Conservation (phyloP, 2,888 invertebrate genomes). For the Drosophila subsilvestris region DNA sequence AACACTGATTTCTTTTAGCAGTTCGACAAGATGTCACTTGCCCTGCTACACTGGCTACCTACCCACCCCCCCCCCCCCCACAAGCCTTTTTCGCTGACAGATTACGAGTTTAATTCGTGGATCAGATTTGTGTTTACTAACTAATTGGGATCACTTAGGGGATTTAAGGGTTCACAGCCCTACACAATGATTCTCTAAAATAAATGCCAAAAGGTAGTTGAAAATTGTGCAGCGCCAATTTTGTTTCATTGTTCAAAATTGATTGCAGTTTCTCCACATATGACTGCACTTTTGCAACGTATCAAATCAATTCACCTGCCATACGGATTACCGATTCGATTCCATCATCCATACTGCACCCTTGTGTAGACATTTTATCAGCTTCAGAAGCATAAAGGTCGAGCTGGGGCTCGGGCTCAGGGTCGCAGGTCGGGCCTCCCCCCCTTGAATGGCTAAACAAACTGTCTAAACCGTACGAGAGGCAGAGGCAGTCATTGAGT, state of each 20-base stretch:
- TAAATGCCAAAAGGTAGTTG: neutral
- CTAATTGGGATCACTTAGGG: neutral
- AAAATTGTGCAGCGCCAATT: too few relatives aligned
- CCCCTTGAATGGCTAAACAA: neutral
- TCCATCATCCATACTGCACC: neutral
- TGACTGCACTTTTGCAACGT: neutral
- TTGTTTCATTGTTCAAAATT: neutral
- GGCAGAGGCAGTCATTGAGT: neutral
- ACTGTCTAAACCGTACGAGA: neutral
- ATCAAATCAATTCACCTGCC: neutral
- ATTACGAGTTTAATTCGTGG: too few relatives aligned
- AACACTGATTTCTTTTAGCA: constrained; percentile 63
- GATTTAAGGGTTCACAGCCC: neutral
- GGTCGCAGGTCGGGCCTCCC: neutral
- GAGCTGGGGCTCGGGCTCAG: neutral
- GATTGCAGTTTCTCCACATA: neutral
- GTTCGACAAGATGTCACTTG: constrained; percentile 12
- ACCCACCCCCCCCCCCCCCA: neutral
- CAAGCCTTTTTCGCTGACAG: too few relatives aligned
- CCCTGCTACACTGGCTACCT: neutral
- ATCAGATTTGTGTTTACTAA: neutral
- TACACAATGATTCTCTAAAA: neutral
- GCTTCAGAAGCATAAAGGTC: neutral
- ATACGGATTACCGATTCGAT: neutral
- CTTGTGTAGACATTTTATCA: neutral